Evolutionary conservation across 2,113 vertebrate genomes (phyloP).

Genomic region (Epinephelus cyanopodus): DNA sequence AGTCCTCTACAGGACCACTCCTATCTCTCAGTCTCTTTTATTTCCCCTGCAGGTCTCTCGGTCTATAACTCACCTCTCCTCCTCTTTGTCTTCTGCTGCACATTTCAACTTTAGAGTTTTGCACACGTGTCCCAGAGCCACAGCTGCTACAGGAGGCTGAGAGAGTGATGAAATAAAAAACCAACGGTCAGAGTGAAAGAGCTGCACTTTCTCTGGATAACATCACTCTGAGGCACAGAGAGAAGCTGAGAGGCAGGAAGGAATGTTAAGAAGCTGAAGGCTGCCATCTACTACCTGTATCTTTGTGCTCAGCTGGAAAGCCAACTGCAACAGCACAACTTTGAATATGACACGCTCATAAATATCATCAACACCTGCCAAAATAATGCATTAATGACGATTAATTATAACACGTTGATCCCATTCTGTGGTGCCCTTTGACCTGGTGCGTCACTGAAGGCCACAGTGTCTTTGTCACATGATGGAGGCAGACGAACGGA

Average conservation of each 20-base stretch:
- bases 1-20: background rate
- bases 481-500: no score
- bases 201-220: background rate
- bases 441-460: no score
- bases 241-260: background rate
- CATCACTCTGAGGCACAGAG: background rate
- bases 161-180: slow-evolving; percentile 1
- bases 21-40: background rate
- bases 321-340: no score
- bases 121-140: background rate
- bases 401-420: no score
- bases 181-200: background rate
- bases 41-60: background rate
- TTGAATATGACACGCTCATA: background rate
- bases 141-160: background rate
- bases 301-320: background rate
- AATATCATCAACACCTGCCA: background rate
- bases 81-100: background rate
- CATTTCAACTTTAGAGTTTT: slow-evolving; percentile 4
- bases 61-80: background rate
- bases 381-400: no score
- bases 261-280: background rate
- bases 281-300: no score
- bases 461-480: no score
- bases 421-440: no score